These are phyloP conservation scores for Psophia crepitans DNA, from an alignment of 2,113 vertebrate species.

Conservation along the genomic window DNA sequence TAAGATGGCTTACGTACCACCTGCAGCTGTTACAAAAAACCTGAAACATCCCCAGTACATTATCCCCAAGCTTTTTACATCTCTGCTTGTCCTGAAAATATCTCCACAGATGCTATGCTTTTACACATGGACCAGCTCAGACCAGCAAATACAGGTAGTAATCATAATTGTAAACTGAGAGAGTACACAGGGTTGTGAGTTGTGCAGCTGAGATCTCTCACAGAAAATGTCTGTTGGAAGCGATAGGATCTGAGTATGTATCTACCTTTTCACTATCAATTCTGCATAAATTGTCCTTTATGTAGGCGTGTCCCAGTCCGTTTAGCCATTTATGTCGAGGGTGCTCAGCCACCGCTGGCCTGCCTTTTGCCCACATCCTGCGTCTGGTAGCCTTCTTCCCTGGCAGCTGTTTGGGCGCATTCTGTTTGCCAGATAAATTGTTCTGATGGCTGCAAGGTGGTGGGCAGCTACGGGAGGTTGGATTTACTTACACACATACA, in stretches of 20 bases:
- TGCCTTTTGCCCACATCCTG: not conserved
- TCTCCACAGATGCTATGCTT: not conserved
- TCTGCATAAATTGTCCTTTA: not conserved
- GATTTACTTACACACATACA: not conserved
- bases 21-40: not conserved
- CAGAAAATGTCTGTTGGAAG: not conserved
- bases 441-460: not conserved
- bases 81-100: not conserved
- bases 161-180: not conserved
- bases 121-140: not conserved
- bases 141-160: not conserved
- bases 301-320: not conserved
- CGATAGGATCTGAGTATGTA: not conserved
- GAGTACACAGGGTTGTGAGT: accelerated
- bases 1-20: not conserved
- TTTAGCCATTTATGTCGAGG: not conserved
- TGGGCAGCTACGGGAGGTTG: not conserved
- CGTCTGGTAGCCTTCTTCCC: not conserved
- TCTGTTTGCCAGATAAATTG: not conserved
- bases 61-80: not conserved
- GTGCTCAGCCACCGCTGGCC: accelerated
- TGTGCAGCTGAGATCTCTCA: not conserved
- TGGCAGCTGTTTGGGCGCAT: not conserved
- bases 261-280: not conserved
- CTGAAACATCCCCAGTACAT: not conserved